Evolutionary conservation across 2,113 vertebrate species (phyloP).

Genomic region (Numenius arquata): DNA sequence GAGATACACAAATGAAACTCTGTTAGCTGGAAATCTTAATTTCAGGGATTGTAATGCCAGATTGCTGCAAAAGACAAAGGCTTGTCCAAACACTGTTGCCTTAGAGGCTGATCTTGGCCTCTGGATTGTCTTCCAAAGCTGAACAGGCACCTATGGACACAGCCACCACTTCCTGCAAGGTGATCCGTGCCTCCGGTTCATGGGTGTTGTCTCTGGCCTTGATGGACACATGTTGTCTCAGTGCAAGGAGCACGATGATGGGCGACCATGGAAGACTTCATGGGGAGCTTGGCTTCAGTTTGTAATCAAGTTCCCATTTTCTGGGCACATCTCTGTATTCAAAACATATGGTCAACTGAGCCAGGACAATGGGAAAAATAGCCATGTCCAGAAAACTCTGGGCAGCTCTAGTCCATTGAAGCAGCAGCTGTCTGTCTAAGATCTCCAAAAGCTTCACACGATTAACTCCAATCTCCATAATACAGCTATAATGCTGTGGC

Average conservation of each 20-base stretch:
- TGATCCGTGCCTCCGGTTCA: background rate
- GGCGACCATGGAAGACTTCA: background rate
- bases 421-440: fast-evolving
- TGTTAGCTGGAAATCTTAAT: background rate
- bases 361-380: background rate
- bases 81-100: too few relatives aligned
- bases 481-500: background rate
- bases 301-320: background rate
- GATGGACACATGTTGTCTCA: background rate
- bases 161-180: background rate
- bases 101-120: background rate
- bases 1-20: background rate
- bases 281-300: background rate
- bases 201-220: background rate
- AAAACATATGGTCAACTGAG: background rate
- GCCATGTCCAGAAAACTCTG: background rate
- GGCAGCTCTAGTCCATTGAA: background rate
- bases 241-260: background rate
- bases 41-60: background rate
- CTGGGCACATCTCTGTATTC: background rate
- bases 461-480: background rate
- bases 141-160: background rate
- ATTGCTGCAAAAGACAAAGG: background rate
- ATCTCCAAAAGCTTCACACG: background rate
- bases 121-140: background rate